Base-by-base conservation (phyloP, 2,797 vertebrate genomes). In the Poecilia gillii region DNA sequence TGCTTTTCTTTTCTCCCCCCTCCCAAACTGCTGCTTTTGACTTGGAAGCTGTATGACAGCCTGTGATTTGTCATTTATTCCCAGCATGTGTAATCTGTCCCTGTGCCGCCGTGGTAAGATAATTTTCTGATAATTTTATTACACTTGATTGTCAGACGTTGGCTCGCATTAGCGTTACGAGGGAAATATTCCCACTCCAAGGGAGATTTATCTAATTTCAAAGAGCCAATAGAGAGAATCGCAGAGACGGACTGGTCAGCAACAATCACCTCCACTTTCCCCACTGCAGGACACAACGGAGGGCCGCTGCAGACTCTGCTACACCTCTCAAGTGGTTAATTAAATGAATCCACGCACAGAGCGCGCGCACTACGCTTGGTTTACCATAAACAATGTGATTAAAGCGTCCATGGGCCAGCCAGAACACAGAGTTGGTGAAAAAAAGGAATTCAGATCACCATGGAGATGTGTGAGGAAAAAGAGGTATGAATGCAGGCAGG, bases 401-500 rank as follows among this genome's bases (percentile, higher is more conserved):
- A 93, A 90, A 91, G 90, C 84, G 13, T 84, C 87, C 84, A 74
- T 79, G 82, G 90, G 86, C 88, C 85, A 79, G 87, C 81, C 88
- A 86, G 85, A 84, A 87, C 80, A 81, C 51, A 62, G 89, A 81
- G 87, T 59, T 87, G 66, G 11, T 53, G 83, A 75, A 76, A 73
- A 76, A 76, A 66, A 87, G 82, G 46, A 81, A 81, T 41, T 80
- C 96, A 95, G 95, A 98, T 98, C 97, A 97, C 97, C 97, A 97
- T 98, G 97, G 97, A 97, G 97, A 98, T 97, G 88, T 85, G 86
- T 75, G 86, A 92, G 87, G 87, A 81, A 85, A 87, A 84, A 92
- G 84, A 87, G 88, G 85, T 88, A 87, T 91, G 91, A 97, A 97
- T 97, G 96, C 96, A 96, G 96, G 96, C 96, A 96, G 96, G 90